Base-by-base conservation (phyloP, 1,140 invertebrate genomes). In the Ceratina japonica region DNA sequence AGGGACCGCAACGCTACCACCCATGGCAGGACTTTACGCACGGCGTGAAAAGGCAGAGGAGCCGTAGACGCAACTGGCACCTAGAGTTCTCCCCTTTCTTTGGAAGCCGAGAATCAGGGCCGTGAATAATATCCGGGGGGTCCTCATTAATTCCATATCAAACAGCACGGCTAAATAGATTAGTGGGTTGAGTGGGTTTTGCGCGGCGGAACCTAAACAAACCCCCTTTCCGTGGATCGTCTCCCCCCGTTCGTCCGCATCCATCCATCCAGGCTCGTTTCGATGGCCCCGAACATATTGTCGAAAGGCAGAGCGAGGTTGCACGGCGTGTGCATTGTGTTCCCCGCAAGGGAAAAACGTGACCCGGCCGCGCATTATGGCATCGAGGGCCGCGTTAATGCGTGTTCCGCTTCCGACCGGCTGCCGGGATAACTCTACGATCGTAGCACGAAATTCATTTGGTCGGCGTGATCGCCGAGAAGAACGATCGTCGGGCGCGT, bases 81-180 rank as follows among this genome's bases (percentile, higher is more conserved):
- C 52, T 18, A 61, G 2, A 5, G 8, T 27, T 31, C 27, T 52
- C 56, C 54, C 16, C 80, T 74, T 76, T 66, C 44, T 59, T 4
- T 1, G 37, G 0, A 72, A 73, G 74, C 74, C 76, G 81, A 86
- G 78, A 86, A 83, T 86, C 65, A 70, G 70, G 74, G 54, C 54
- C 84, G 73, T 81, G 87, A 87, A 86, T 88, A 90, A 89, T 85
- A 77, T 83, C 54, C 69, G 65, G 63, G 37, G 79, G 79, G 75
- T 66, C 76, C 90, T 92, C 90, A 92, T 92, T 92, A 92, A 92
- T 92, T 92, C 91, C 89, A 91, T 92, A 92, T 92, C 91, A 92
- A 92, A 92, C 91, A 92, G 86, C 87, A 90, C 86, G 89, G 88
- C 88, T 92, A 92, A 92, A 92, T 91, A 92, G 91, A 92, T 92